Base-by-base conservation (phyloP, 2,888 invertebrate genomes). In the Lasioglossum lativentre region DNA sequence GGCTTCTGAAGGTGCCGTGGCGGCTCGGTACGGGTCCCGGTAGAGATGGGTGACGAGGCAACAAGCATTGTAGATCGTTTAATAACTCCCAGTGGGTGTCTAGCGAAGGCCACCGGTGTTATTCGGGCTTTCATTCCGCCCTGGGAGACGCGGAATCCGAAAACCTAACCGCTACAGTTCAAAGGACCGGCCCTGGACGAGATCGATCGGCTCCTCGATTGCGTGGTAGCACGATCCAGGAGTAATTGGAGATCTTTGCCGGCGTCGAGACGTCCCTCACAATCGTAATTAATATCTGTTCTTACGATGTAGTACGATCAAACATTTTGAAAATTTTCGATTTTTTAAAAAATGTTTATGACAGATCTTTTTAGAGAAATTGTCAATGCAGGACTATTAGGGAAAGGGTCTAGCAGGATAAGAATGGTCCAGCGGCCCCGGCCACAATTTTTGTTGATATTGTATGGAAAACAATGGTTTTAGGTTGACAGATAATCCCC, bases 21-120 rank as follows among this genome's bases (percentile, higher is more conserved):
- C 80, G 70, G 77, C 77, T 52, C 40, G 76, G 78, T 83, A 82
- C 89, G 88, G 88, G 89, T 89, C 85, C 86, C 88, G 86, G 85
- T 83, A 89, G 90, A 91, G 91, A 93, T 93, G 93, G 90, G 92
- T 93, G 93, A 93, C 93, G 92, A 82, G 87, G 93, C 93, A 93
- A 92, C 89, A 93, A 91, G 92, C 92, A 93, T 93, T 93, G 93
- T 93, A 89, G 91, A 91, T 91, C 93, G 93, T 93, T 93, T 93
- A 93, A 93, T 93, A 93, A 93, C 92, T 93, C 93, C 87, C 93
- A 92, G 93, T 93, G 91, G 93, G 93, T 91, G 93, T 92, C 93
- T 91, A 88, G 86, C 89, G 86, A 86, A 89, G 91, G 92, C 93
- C 92, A 91, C 93, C 90, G 92, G 93, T 92, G 90, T 93, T 91